phyloP scores from a whole-genome alignment of 2,797 vertebrate species.

The Sardinella longiceps region DNA sequence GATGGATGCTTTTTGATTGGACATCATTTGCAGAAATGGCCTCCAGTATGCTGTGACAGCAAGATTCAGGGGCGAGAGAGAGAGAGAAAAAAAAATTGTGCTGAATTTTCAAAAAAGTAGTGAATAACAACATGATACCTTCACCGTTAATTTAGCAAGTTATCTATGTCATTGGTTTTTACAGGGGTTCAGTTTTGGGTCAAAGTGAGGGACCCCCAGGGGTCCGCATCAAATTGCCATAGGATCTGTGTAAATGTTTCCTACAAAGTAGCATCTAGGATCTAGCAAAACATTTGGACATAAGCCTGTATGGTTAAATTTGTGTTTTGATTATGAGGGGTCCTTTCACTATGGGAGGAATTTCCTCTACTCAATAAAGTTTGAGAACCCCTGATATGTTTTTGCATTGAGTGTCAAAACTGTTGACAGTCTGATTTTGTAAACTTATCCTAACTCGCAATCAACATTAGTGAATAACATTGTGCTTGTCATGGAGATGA shows the following conservation, averaged over 20 bases:
- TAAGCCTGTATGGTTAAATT: no score
- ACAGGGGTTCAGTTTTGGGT: no score
- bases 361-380: no score
- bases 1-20: slow-evolving; percentile 9
- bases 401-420: not conserved
- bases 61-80: not conserved
- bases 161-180: no score
- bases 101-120: not conserved
- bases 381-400: no score
- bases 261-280: no score
- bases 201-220: no score
- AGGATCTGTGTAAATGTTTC: no score
- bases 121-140: not conserved
- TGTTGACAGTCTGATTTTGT: not conserved
- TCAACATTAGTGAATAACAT: not conserved
- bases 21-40: not conserved
- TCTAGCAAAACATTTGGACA: no score
- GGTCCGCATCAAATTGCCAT: no score
- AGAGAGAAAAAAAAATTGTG: not conserved
- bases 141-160: not conserved
- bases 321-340: no score
- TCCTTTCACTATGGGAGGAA: no score
- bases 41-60: slow-evolving; percentile 13
- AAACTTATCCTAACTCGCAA: not conserved
- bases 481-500: not conserved